Evolutionary conservation across 2,888 invertebrate genomes (phyloP), one percentile per base, ranked within the genome.

Genomic region (Shargacucullia verbasci): DNA sequence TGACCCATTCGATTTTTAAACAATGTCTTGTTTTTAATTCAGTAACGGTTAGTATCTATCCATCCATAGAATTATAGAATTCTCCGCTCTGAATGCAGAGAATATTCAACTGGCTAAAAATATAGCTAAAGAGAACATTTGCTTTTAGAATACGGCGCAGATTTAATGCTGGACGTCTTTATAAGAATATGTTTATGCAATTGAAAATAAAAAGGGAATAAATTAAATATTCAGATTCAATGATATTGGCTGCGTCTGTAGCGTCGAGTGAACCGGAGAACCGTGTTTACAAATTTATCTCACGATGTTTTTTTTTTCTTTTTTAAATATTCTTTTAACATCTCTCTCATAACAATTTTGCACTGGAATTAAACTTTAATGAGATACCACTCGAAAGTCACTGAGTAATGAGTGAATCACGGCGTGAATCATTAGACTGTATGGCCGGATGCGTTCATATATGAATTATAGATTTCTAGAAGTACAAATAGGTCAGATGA

Each of bases 1-100:
- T 66, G 50, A 59, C 53, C 46, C 66, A 59, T 59, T 70, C 54
- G 60, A 68, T 58, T 65, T 69, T 65, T 12, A 56, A 70, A 70
- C 56, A 64, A 61, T 70, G 2, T n/a, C 33, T 67, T 39, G 29
- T 44, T 59, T 59, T 53, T 47, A 52, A 35, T 40, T 33, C 31
- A 7, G 7, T 40, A 34, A 27, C 39, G 11, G 20, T 46, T 1
- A 29, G 29, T 29, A 29, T 20, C 20, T n/a, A 20, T 20, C 20
- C 20, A 29, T 29, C 9, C 29, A 29, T 7, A 29, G 29, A 29
- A 29, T n/a, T n/a, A n/a, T n/a, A n/a, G n/a, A n/a, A n/a, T n/a
- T n/a, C n/a, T n/a, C n/a, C n/a, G n/a, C n/a, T n/a, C n/a, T n/a
- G n/a, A n/a, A n/a, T n/a, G n/a, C n/a, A n/a, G n/a, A n/a, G n/a